Base-by-base conservation (phyloP, 2,888 invertebrate genomes). In the Mellilla xanthometata region DNA sequence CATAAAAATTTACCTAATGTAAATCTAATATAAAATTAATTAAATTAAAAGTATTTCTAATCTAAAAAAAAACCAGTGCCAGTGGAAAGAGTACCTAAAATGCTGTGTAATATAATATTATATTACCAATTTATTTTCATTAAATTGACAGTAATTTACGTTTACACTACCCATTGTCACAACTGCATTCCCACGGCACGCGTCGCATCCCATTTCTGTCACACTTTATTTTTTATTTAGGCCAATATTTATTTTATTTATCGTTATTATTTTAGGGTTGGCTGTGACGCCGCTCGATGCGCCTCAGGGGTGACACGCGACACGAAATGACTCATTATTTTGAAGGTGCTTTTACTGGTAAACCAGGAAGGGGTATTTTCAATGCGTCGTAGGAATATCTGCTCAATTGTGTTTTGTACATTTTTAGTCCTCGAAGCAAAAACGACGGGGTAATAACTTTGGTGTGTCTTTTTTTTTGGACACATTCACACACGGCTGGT, bases 161-260 rank as follows among this genome's bases (percentile, higher is more conserved):
- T 12, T 12, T 9, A 29, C 22, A 39, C 28, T 57, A 53, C 62
- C 66, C 65, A 67, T 40, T 46, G 52, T 57, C 56, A 56, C 54
- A 12, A 9, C 27, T 66, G 68, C 69, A 73, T 65, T 68, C 71
- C 64, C 71, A 72, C 63, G 65, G 53, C 54, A 49, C 57, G 51
- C 53, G 54, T 59, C 64, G 60, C 65, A 72, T 63, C 58, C 57
- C 51, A 31, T 51, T 56, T 68, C 61, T 62, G 60, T 11, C 35
- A 44, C 55, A 62, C 31, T 46, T 39, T 61, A 65, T 74, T 72
- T 72, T 73, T 74, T 72, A 68, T 71, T 71, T 61, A 65, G 49
- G 57, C 45, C 56, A 62, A 68, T 76, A 65, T 70, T 76, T 74
- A 70, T 72, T 72, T 72, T 68, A 72, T 68, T 65, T 69, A 41